These are phyloP conservation scores for Dryadula phaetusa DNA, from an alignment of 2,888 invertebrate genomes.

Conservation along the genomic window DNA sequence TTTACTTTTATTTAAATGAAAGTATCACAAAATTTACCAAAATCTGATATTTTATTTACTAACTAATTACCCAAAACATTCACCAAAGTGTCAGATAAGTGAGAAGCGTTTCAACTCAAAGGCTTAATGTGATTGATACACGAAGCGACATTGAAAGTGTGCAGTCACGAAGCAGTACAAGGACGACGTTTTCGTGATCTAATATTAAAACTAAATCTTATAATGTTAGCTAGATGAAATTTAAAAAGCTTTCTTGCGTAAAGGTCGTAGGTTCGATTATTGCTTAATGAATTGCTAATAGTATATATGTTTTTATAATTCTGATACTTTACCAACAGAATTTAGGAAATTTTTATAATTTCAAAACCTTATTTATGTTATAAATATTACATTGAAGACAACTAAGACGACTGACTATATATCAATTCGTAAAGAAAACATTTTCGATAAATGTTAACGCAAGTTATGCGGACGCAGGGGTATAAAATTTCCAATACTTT, in stretches of 20 bases:
- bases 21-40: too few species aligned
- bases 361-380: too few species aligned
- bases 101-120: conserved; percentile 30
- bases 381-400: too few species aligned
- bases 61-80: background rate
- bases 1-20: too few species aligned
- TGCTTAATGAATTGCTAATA: background rate
- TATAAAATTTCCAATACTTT: too few species aligned
- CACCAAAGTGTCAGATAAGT: conserved; percentile 6
- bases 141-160: conserved; percentile 62
- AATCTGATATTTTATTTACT: background rate
- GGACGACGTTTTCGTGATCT: conserved; percentile 51
- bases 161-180: conserved; percentile 69
- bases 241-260: conserved; percentile 4
- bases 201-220: conserved; percentile 2
- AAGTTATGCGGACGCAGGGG: too few species aligned
- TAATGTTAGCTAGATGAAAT: background rate
- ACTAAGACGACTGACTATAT: too few species aligned
- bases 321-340: too few species aligned
- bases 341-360: too few species aligned
- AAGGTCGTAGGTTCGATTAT: background rate
- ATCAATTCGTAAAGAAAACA: too few species aligned
- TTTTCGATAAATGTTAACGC: too few species aligned
- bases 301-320: too few species aligned
- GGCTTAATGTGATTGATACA: conserved; percentile 46